A percentile compares a stretch with the other conserved stretches of the same genome.
phyloP scores from a whole-genome alignment of 2,797 vertebrate genomes.

The Etheostoma nigrum region DNA sequence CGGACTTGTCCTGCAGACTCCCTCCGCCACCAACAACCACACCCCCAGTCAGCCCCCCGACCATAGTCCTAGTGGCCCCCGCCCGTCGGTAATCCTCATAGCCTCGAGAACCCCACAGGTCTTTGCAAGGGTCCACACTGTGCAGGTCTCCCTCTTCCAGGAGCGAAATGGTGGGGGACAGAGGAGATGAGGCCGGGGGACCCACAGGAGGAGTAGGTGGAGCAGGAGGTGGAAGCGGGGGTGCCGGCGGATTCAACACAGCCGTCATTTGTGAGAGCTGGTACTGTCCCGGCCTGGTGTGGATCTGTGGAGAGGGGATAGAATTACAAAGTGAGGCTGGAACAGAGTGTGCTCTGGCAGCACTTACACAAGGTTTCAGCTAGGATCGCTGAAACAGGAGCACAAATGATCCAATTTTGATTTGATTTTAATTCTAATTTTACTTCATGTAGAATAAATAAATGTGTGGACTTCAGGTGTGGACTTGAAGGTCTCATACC shows the following conservation, averaged over 20 bases:
- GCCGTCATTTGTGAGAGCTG: conserved; percentile 82
- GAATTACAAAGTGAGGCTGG: conserved; percentile 59
- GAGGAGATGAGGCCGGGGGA: conserved; percentile 79
- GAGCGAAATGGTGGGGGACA: conserved; percentile 87
- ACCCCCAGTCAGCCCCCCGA: conserved; percentile 85
- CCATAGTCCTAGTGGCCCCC: conserved; percentile 85
- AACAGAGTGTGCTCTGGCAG: conserved; percentile 54
- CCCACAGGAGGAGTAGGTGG: conserved; percentile 79
- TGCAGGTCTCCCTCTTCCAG: conserved; percentile 88
- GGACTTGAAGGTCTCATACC: background rate
- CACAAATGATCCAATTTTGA: background rate
- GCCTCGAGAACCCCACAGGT: conserved; percentile 90
- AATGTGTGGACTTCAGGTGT: background rate
- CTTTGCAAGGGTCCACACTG: conserved; percentile 87
- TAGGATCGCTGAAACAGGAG: background rate
- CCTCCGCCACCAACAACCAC: conserved; percentile 78
- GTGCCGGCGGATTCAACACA: conserved; percentile 82
- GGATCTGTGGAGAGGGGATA: conserved; percentile 78
- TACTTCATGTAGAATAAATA: background rate
- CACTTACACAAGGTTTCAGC: conserved; percentile 10
- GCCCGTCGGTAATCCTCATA: conserved; percentile 93
- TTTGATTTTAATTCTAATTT: background rate
- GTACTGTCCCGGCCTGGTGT: conserved; percentile 82
- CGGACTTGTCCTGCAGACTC: conserved; percentile 85
- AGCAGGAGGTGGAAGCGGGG: conserved; percentile 79